Percentiles rank a stretch among this genome's conserved stretches.
These are phyloP conservation scores for Formica selysi DNA, from an alignment of 1,140 invertebrate species.

Conservation along the genomic window DNA sequence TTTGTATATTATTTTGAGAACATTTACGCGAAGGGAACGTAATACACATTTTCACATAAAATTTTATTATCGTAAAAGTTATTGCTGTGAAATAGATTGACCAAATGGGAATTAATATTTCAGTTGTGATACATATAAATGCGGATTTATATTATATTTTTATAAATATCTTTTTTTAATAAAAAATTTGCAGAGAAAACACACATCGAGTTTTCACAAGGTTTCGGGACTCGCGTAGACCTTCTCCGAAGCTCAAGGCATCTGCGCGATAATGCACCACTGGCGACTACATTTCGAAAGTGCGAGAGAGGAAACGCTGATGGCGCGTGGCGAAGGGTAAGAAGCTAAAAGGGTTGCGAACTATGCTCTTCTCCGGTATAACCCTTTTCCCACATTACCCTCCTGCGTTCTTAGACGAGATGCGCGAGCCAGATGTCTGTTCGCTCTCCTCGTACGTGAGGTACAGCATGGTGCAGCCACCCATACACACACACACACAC, in stretches of 20 bases:
- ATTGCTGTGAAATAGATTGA: too few relatives aligned
- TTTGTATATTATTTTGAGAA: too few relatives aligned
- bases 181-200: neutral
- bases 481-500: too few relatives aligned
- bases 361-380: constrained; percentile 49
- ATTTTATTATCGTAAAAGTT: too few relatives aligned
- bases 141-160: neutral
- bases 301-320: constrained; percentile 36
- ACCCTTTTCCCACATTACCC: constrained; percentile 51
- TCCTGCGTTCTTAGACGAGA: constrained; percentile 66
- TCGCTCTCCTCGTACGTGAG: constrained; percentile 24
- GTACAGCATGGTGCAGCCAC: neutral
- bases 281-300: constrained; percentile 26
- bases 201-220: neutral
- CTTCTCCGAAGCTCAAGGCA: neutral
- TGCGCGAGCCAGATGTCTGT: constrained; percentile 73
- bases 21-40: too few relatives aligned
- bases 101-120: too few relatives aligned
- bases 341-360: constrained; percentile 61
- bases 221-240: neutral
- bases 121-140: neutral
- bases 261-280: constrained; percentile 41
- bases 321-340: constrained; percentile 62
- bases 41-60: too few relatives aligned
- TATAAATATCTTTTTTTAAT: neutral